Evolutionary conservation across 2,888 invertebrate genomes (phyloP), one percentile per base, ranked within the genome.

Genomic region (Clostera curtula): DNA sequence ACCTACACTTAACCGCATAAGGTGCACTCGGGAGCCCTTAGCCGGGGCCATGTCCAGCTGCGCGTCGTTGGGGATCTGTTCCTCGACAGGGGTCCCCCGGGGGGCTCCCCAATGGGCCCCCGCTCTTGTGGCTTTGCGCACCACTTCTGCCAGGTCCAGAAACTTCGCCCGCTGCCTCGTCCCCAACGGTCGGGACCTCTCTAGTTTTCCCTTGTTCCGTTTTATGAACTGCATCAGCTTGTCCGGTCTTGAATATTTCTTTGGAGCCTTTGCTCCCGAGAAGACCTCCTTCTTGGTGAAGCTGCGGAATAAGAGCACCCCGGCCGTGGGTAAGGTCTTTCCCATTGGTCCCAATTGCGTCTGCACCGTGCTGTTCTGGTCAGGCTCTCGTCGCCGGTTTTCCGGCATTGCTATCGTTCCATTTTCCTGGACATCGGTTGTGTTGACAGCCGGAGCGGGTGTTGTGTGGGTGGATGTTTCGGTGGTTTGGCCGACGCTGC

Each of bases 41-140:
- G 72, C 75, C 1, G 68, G 61, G 6, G 67, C 55, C 74, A 73
- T 65, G 49, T 75, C 74, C 9, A 74, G 43, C 36, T 55, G 32
- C 5, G 47, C 40, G 1, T 49, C 43, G 25, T 15, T 30, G 3
- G 40, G 58, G 19, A 35, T 29, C 25, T 24, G 16, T 6, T 10
- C 24, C 6, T 17, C 8, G 3, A 19, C n/a, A n/a, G n/a, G n/a
- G n/a, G n/a, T n/a, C n/a, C n/a, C n/a, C n/a, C n/a, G n/a, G n/a
- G n/a, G n/a, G n/a, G n/a, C n/a, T n/a, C n/a, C n/a, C n/a, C n/a
- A n/a, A n/a, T n/a, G n/a, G n/a, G n/a, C n/a, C n/a, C n/a, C n/a
- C n/a, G n/a, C n/a, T n/a, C n/a, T n/a, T n/a, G n/a, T n/a, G n/a
- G n/a, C n/a, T n/a, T n/a, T 20, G 13, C 19, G 10, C 4, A 6